A percentile compares a stretch with the other conserved stretches of the same genome.
Conservation (phyloP, 1,140 invertebrate genomes). For the Choristoneura fumiferana region DNA sequence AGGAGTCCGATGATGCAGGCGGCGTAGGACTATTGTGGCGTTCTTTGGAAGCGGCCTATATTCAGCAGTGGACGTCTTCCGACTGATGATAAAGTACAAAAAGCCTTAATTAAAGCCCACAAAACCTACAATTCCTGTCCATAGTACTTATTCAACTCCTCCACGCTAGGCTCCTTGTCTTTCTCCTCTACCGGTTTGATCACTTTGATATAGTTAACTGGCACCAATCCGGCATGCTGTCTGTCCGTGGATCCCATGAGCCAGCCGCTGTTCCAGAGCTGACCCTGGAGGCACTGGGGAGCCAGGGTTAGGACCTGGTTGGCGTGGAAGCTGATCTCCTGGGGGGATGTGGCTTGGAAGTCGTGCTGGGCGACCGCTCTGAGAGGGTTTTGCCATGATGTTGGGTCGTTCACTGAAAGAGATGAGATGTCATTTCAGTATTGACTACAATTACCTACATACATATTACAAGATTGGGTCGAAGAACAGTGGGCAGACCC, state of each 20-base stretch:
- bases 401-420: conserved; percentile 81
- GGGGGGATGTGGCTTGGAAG: conserved; percentile 84
- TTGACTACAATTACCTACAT: too few species aligned
- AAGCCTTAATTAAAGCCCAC: neutral
- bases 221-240: conserved; percentile 86
- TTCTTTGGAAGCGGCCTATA: too few species aligned
- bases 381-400: conserved; percentile 86
- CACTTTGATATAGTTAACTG: conserved; percentile 88
- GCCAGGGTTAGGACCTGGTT: conserved; percentile 90
- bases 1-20: too few species aligned
- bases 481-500: too few species aligned
- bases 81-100: neutral
- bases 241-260: conserved; percentile 85
- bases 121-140: conserved; percentile 35
- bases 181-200: conserved; percentile 43
- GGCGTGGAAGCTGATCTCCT: conserved; percentile 88
- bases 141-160: conserved; percentile 41
- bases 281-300: conserved; percentile 87
- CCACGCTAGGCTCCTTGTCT: conserved; percentile 22
- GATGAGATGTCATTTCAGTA: neutral
- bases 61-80: too few species aligned
- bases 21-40: too few species aligned
- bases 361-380: conserved; percentile 87
- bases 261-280: conserved; percentile 85
- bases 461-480: too few species aligned